phyloP scores from a whole-genome alignment of 1,140 invertebrate species.

The Ooceraea biroi region DNA sequence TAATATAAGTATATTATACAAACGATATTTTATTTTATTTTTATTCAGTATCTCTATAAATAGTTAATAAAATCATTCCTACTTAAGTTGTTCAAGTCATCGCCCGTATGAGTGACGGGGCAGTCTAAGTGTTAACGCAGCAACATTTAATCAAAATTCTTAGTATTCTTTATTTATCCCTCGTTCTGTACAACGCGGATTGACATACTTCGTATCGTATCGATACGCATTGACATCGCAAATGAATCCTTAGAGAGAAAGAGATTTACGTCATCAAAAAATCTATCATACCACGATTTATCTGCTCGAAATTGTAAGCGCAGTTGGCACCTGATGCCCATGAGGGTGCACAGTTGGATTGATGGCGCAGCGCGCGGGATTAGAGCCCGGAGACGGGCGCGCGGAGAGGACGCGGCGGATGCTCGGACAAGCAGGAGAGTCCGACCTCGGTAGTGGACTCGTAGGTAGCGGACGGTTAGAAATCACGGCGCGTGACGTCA shows the following conservation, averaged over 20 bases:
- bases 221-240: neutral
- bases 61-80: too few relatives aligned
- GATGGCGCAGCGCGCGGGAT: constrained; percentile 5
- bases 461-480: constrained; percentile 72
- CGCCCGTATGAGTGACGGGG: too few relatives aligned
- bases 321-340: constrained; percentile 47
- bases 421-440: constrained; percentile 41
- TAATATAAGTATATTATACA: too few relatives aligned
- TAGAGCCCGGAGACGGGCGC: constrained; percentile 14
- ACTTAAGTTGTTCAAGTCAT: too few relatives aligned
- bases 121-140: too few relatives aligned
- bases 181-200: neutral
- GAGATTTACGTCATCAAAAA: neutral
- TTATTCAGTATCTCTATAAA: too few relatives aligned
- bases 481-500: constrained; percentile 81
- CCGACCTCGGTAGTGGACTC: constrained; percentile 23
- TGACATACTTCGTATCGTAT: neutral
- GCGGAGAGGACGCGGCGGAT: constrained; percentile 21
- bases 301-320: constrained; percentile 30
- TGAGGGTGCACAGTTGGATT: constrained; percentile 45
- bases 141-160: too few relatives aligned
- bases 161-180: neutral
- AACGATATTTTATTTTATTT: too few relatives aligned
- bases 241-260: neutral
- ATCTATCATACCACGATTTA: constrained; percentile 38